phyloP scores from a whole-genome alignment of 2,113 vertebrate species.

The Heloderma charlesbogerti region DNA sequence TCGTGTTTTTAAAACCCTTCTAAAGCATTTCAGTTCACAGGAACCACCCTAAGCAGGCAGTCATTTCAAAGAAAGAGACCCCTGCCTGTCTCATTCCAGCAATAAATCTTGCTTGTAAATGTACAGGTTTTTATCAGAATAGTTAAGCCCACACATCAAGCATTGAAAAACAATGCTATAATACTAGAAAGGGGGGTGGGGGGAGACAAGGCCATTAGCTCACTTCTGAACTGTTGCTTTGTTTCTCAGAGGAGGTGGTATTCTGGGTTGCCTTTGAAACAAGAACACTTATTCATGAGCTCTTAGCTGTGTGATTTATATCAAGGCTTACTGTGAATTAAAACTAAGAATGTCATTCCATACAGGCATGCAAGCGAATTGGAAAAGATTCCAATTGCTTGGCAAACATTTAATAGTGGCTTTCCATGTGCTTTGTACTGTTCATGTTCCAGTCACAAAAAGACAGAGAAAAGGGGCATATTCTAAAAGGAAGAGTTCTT shows the following conservation, averaged over 20 bases:
- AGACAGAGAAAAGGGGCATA: background rate
- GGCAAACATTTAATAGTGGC: constrained; percentile 47
- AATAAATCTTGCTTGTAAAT: constrained; percentile 69
- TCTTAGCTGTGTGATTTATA: constrained; percentile 55
- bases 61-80: constrained; percentile 63
- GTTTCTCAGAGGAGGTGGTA: constrained; percentile 55
- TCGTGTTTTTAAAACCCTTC: constrained; percentile 52
- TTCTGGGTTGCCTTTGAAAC: constrained; percentile 47
- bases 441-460: background rate
- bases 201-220: constrained; percentile 61
- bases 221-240: constrained; percentile 60
- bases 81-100: constrained; percentile 25
- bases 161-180: constrained; percentile 67
- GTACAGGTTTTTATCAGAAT: constrained; percentile 64
- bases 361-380: constrained; percentile 41
- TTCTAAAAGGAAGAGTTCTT: background rate
- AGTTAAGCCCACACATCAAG: constrained; percentile 71
- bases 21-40: constrained; percentile 63
- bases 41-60: constrained; percentile 58
- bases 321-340: constrained; percentile 61
- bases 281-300: constrained; percentile 63
- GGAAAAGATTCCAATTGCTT: constrained; percentile 49
- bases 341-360: constrained; percentile 64
- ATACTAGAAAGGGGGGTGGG: constrained; percentile 43
- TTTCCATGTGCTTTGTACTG: constrained; percentile 31